A percentile compares a stretch with the other conserved stretches of the same genome.
These are phyloP conservation scores for Lepidocyrtoides sp. DNA, from an alignment of 2,888 invertebrate species.

Conservation along the genomic window DNA sequence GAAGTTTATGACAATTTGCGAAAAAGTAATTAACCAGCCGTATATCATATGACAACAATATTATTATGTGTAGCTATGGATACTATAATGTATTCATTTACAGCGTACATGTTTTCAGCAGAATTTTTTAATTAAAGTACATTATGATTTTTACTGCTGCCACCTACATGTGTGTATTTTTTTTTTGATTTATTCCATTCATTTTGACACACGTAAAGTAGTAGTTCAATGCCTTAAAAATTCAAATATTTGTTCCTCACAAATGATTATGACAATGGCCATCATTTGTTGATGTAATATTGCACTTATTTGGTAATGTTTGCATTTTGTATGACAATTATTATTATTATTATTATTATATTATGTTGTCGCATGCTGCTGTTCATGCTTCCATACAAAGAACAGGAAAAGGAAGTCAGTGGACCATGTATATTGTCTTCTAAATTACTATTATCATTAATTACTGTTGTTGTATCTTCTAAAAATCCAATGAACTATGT, in stretches of 20 bases:
- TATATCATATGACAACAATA: not conserved
- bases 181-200: not conserved
- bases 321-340: slow-evolving; percentile 52
- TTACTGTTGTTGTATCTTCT: slow-evolving; percentile 30
- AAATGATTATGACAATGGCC: slow-evolving; percentile 20
- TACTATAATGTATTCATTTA: not conserved
- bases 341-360: no score
- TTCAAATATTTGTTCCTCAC: not conserved
- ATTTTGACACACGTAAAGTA: slow-evolving; percentile 28
- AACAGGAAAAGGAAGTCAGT: slow-evolving; percentile 84
- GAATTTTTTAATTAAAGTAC: slow-evolving; percentile 15
- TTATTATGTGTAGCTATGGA: not conserved
- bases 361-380: slow-evolving; percentile 81
- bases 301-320: slow-evolving; percentile 46
- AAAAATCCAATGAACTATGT: slow-evolving; percentile 60
- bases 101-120: not conserved
- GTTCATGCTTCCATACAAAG: slow-evolving; percentile 81
- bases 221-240: slow-evolving; percentile 5
- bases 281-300: slow-evolving; percentile 32
- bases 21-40: not conserved
- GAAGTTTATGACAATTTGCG: no score
- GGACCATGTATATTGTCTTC: slow-evolving; percentile 81
- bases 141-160: slow-evolving; percentile 22
- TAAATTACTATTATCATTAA: slow-evolving; percentile 42
- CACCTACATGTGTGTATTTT: not conserved